Base-by-base conservation (phyloP, 2,797 vertebrate genomes). In the Graptemys geographica region DNA sequence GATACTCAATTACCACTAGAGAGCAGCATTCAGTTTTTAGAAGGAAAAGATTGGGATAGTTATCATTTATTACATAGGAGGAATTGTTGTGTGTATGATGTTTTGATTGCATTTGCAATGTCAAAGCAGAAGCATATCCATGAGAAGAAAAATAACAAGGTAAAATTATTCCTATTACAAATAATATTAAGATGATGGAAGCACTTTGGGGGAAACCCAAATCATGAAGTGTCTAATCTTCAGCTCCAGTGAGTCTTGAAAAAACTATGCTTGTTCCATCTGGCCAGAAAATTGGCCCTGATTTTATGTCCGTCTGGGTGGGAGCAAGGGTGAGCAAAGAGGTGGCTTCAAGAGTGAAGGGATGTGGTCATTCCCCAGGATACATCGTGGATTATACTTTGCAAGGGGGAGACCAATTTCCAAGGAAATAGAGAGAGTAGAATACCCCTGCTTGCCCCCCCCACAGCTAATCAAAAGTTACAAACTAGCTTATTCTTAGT, bases 11-110 rank as follows among this genome's bases (percentile, higher is more conserved):
- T 86, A 88, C 96, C 95, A 95, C 95, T 95, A 96, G 94, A 86
- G 95, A 91, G 95, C 97, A 97, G 93, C 9, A 0, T 83, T 92
- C 88, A 94, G 27, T 83, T 95, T 65, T 78, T 3, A n/a, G n/a
- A 92, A 53, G n/a, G 69, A 2, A 53, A 0, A 0, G 5, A 3
- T 49, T 69, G 23, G 1, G 4, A 2, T 80, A 74, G 31, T 16
- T 69, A 27, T 49, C 12, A 51, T 23, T 23, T 23, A 23, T 55
- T 55, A 23, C 90, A 41, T 27, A 0, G 56, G 84, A 19, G 37
- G 27, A 82, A 72, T 51, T 2, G 1, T 0, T 2, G 19, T 19
- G 62, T 19, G 18, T 37, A n/a, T 37, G 62, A 69, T n/a, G 62
- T n/a, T n/a, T 65, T 69, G 16, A 69, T 37, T n/a, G 16, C n/a